Percentiles rank a stretch among this genome's conserved stretches.
phyloP scores from a whole-genome alignment of 1,140 invertebrate genomes.

The Myzus persicae region DNA sequence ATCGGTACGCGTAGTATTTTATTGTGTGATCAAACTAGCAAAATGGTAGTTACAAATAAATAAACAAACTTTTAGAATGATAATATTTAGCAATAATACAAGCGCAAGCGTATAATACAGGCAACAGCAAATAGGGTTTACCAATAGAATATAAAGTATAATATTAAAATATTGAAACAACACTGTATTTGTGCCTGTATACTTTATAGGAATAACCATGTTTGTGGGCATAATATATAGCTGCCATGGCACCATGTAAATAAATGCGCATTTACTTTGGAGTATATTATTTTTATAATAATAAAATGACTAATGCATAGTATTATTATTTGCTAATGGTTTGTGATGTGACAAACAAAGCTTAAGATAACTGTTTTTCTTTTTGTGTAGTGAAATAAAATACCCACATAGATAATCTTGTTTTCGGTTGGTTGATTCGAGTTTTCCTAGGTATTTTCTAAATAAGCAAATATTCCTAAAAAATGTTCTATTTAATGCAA shows the following conservation, averaged over 20 bases:
- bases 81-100: not conserved
- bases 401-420: not conserved
- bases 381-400: not conserved
- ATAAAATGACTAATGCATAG: not conserved
- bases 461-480: not conserved
- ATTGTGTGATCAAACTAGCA: not conserved
- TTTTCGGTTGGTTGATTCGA: not conserved
- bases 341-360: not conserved
- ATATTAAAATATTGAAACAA: not conserved
- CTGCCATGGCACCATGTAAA: not conserved
- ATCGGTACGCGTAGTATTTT: not conserved
- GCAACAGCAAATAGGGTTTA: not conserved
- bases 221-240: not conserved
- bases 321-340: not conserved
- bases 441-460: not conserved
- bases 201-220: not conserved
- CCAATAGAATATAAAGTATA: conserved; percentile 1
- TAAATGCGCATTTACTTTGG: not conserved
- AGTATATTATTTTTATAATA: not conserved
- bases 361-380: not conserved
- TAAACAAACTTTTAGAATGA: not conserved
- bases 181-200: not conserved
- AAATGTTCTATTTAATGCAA: not conserved
- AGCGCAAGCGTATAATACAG: not conserved
- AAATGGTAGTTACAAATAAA: not conserved